Conservation (phyloP, 2,888 invertebrate genomes). For the Steinernema hermaphroditum region DNA sequence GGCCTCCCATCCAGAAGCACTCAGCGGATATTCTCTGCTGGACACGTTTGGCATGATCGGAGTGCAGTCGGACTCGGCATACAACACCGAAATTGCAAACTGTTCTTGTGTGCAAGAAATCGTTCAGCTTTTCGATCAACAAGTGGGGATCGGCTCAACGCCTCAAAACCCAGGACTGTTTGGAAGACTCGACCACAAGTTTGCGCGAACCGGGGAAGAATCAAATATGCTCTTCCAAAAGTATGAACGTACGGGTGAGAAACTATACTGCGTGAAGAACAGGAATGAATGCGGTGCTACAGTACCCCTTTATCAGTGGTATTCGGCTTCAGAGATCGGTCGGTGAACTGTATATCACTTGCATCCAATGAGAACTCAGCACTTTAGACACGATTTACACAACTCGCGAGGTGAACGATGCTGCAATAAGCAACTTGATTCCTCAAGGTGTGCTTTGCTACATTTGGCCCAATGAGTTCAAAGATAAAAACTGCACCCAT, state of each 20-base stretch:
- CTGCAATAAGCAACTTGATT: conserved; percentile 8
- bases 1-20: conserved; percentile 33
- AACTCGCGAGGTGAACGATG: conserved; percentile 26
- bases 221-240: conserved; percentile 33
- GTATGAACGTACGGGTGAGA: conserved; percentile 38
- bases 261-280: conserved; percentile 35
- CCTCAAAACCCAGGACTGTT: conserved; percentile 37
- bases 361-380: no score
- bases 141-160: conserved; percentile 37
- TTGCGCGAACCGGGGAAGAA: conserved; percentile 30
- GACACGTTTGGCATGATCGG: conserved; percentile 35
- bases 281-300: conserved; percentile 39
- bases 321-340: conserved; percentile 34
- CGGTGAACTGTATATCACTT: neutral
- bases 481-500: conserved; percentile 9
- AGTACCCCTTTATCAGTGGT: conserved; percentile 37
- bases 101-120: conserved; percentile 38
- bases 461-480: conserved; percentile 35
- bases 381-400: conserved; percentile 33
- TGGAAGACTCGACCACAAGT: conserved; percentile 39
- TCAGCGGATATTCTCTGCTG: conserved; percentile 32
- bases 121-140: conserved; percentile 40
- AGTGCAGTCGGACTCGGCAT: neutral
- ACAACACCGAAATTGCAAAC: neutral
- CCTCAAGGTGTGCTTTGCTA: conserved; percentile 39